These are phyloP conservation scores for Musca domestica DNA, from an alignment of 1,140 invertebrate genomes.

Conservation along the genomic window DNA sequence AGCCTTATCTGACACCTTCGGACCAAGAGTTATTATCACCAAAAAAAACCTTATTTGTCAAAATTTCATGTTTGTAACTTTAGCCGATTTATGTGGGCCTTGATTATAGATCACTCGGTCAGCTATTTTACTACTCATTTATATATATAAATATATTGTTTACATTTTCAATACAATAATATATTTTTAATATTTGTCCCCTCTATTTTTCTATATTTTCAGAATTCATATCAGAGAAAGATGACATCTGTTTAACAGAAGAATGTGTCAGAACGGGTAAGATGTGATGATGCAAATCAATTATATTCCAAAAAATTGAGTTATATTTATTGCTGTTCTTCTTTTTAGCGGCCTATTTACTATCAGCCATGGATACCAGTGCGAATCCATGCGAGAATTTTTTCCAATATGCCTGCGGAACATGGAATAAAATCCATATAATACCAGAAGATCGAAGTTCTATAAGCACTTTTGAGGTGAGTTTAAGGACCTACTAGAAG, in stretches of 20 bases:
- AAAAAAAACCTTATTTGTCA: no score
- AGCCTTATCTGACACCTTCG: no score
- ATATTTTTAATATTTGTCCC: no score
- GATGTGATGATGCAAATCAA: constrained; percentile 19
- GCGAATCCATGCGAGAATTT: constrained; percentile 84
- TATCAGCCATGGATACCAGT: constrained; percentile 79
- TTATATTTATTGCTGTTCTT: background rate
- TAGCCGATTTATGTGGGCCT: no score
- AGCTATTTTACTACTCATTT: no score
- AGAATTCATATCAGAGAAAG: constrained; percentile 27
- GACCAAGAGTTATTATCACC: no score
- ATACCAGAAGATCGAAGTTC: constrained; percentile 87
- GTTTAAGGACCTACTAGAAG: no score
- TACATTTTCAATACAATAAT: no score
- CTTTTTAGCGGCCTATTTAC: constrained; percentile 73
- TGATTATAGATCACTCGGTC: no score
- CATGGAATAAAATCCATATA: constrained; percentile 84
- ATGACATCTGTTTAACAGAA: constrained; percentile 64
- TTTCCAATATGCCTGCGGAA: constrained; percentile 86
- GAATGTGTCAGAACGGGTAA: constrained; percentile 71
- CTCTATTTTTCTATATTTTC: constrained; percentile 23
- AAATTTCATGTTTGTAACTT: no score
- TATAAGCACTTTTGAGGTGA: constrained; percentile 81
- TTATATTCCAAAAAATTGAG: background rate
- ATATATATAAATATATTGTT: no score